phyloP scores from a whole-genome alignment of 2,797 vertebrate species.

The Chaetophractus vellerosus region DNA sequence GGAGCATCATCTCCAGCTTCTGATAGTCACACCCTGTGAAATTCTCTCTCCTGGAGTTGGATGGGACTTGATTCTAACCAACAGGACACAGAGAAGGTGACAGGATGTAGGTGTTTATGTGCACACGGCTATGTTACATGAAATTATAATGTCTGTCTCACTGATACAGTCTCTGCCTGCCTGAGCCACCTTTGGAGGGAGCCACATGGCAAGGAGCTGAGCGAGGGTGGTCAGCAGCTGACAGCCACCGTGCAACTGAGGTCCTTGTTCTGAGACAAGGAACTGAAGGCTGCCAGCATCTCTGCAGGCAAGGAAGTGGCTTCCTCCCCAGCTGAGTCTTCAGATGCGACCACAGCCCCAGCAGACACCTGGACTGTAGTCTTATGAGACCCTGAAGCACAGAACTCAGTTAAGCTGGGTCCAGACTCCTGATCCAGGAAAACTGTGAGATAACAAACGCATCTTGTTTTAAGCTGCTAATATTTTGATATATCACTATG shows the following conservation, averaged over 20 bases:
- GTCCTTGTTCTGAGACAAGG: too few species aligned
- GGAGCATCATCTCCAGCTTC: too few species aligned
- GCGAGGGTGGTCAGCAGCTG: too few species aligned
- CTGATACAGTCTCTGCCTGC: not conserved
- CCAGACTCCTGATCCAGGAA: not conserved
- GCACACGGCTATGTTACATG: not conserved
- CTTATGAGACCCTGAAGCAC: not conserved
- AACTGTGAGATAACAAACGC: not conserved
- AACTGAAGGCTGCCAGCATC: not conserved
- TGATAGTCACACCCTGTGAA: not conserved
- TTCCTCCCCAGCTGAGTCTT: not conserved
- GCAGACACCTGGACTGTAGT: not conserved
- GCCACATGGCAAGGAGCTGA: not conserved
- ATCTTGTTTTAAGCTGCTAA: too few species aligned
- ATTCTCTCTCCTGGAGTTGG: not conserved
- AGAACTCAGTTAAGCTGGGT: not conserved
- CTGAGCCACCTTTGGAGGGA: not conserved
- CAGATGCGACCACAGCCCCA: too few species aligned
- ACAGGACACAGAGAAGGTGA: not conserved
- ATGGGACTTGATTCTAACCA: too few species aligned
- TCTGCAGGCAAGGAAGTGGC: too few species aligned
- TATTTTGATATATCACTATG: too few species aligned
- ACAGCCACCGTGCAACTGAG: not conserved
- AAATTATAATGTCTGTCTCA: too few species aligned
- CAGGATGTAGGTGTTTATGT: not conserved